phyloP scores from a whole-genome alignment of 2,888 invertebrate species.

The Luffia ferchaultella region DNA sequence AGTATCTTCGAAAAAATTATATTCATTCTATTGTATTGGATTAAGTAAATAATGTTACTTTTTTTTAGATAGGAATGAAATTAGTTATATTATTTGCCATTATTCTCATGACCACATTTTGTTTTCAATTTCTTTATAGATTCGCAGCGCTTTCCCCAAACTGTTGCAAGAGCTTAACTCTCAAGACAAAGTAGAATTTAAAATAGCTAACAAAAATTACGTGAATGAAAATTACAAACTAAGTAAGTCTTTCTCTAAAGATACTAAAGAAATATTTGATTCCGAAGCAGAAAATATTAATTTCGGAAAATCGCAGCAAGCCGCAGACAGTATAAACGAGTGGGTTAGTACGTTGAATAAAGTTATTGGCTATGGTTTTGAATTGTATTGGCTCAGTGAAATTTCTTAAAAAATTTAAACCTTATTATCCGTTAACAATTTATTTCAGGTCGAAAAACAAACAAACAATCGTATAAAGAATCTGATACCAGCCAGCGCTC shows the following conservation, averaged over 20 bases:
- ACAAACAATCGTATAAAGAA: constrained; percentile 28
- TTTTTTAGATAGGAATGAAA: too few relatives aligned
- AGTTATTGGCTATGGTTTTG: too few relatives aligned
- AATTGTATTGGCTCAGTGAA: too few relatives aligned
- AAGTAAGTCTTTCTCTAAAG: constrained; percentile 12
- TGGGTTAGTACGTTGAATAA: constrained; percentile 24
- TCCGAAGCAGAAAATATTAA: constrained; percentile 22
- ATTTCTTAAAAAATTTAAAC: too few relatives aligned
- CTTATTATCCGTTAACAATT: too few relatives aligned
- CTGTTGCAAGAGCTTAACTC: constrained; percentile 13
- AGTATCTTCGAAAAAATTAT: too few relatives aligned
- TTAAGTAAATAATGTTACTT: too few relatives aligned
- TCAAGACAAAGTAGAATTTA: constrained; percentile 19
- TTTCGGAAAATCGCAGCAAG: constrained; percentile 16
- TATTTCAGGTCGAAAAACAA: constrained; percentile 22
- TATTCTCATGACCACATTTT: too few relatives aligned
- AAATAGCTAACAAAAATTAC: constrained; percentile 19
- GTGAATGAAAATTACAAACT: constrained; percentile 15
- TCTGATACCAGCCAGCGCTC: constrained; percentile 20
- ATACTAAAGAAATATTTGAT: constrained; percentile 16
- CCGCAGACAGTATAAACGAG: constrained; percentile 25
- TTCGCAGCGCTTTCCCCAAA: constrained; percentile 15
- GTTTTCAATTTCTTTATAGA: constrained; percentile 23
- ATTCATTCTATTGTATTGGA: too few relatives aligned
- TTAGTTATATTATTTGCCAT: too few relatives aligned